Base-by-base conservation (phyloP, 2,797 vertebrate species). In the Betta splendens region DNA sequence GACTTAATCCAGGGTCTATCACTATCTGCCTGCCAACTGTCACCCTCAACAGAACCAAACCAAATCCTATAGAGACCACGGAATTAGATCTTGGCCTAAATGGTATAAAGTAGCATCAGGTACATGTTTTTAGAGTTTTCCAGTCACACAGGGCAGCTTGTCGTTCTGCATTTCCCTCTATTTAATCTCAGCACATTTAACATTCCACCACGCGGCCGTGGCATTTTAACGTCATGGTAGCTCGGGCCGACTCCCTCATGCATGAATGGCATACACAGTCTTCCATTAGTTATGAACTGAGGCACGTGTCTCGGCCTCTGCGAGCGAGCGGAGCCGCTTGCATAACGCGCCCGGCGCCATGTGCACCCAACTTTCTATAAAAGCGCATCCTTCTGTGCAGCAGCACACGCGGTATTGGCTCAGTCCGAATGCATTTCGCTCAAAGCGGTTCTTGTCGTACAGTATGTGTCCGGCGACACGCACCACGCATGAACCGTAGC, bases 201-300 rank as follows among this genome's bases (percentile, higher is more conserved):
- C 18, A 20, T 60, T 46, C 17, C n/a, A 36, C 16, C n/a, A 16
- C 3, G 51, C 69, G 64, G 22, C 56, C 42, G 11, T n/a, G 42
- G 45, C 42, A 62, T 74, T 85, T 78, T 52, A 76, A 65, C 69
- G 51, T 85, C 71, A 82, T 46, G 45, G 60, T 49, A 62, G 61
- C 80, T 86, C 73, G 82, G 16, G 48, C 62, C 57, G 72, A 56
- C 36, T 68, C 79, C 64, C 55, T 89, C 87, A 87, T 83, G 88
- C 87, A 72, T 89, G 87, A 87, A 86, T 75, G 78, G 80, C 76
- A 77, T 69, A 77, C 75, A 78, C 81, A 82, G 76, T 80, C 85
- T 70, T 89, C 85, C 85, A 86, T 89, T 88, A 90, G 84, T 85
- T 90, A 89, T 89, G 84, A 90, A 85, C 72, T 39, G 46, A 81